Percentiles rank a stretch among this genome's conserved stretches.
Conservation (phyloP, 2,797 vertebrate species). For the Anguilla megastoma region DNA sequence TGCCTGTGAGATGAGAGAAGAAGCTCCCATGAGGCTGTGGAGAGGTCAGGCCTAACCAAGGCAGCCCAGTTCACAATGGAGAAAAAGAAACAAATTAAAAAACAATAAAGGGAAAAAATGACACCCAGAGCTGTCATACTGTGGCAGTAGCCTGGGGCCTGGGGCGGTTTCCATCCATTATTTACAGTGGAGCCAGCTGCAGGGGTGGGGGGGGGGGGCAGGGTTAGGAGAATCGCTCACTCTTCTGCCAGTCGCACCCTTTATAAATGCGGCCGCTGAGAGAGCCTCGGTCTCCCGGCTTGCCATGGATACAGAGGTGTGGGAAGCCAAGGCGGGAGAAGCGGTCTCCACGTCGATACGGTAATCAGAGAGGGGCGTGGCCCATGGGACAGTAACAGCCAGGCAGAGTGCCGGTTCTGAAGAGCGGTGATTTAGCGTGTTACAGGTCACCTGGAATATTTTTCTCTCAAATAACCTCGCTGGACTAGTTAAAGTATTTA, state of each 20-base stretch:
- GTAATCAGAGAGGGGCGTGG: background rate
- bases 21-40: background rate
- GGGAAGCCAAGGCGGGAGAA: background rate
- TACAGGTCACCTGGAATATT: background rate
- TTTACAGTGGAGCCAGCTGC: background rate
- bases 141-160: background rate
- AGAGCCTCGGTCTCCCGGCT: background rate
- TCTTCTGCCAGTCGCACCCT: background rate
- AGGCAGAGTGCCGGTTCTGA: background rate
- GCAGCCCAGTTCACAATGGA: background rate
- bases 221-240: background rate
- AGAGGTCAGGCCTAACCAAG: background rate
- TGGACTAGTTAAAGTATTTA: background rate
- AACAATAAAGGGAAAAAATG: background rate
- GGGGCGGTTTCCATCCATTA: background rate
- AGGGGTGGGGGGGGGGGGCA: background rate
- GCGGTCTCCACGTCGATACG: background rate
- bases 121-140: background rate
- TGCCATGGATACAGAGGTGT: background rate
- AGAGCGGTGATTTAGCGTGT: background rate
- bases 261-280: background rate
- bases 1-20: background rate
- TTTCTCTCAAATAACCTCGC: background rate
- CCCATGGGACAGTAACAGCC: too few relatives aligned
- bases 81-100: background rate